Evolutionary conservation across 2,797 vertebrate species (phyloP), one percentile per base, ranked within the genome.

Genomic region (Sardinella longiceps): DNA sequence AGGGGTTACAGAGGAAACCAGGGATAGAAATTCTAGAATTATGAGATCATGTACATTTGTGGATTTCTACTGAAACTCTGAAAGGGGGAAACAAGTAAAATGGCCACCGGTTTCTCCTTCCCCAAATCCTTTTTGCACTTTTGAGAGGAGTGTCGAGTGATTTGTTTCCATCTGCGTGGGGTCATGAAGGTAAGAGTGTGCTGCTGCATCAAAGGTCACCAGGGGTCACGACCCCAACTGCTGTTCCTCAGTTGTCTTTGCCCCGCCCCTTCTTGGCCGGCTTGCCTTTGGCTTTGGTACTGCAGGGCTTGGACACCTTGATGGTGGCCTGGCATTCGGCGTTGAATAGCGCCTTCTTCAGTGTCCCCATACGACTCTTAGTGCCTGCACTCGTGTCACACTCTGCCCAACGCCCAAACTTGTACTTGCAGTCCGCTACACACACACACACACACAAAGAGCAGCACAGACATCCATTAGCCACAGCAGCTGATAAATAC

Each of bases 391-490:
- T 85, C 5, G 92, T 83, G 1, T 97, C 97, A 1, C 98, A 99
- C 1, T 95, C 89, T 0, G 96, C 96, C 98, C 98, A 99, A 50
- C 90, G 96, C 60, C 95, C 95, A 82, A 98, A 99, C 92, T 97
- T 98, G 90, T 99, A 99, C 92, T 98, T 99, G 88, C 98, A 99
- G 91, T 99, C 98, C 0, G 96, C 98, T 99, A 92, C 48, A 66
- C 88, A 45, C 7, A 82, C 56, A 58, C 7, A 63, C 9, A 28
- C 43, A 43, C 43, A 43, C 43, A 43, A 43, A 43, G 43, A 43
- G 39, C 43, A 43, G 4, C 43, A 43, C 43, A 43, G 43, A 43
- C 43, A 43, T 43, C 7, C 43, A 43, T 3, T 43, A 7, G 43
- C n/a, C n/a, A n/a, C n/a, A n/a, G n/a, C n/a, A n/a, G n/a, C n/a